These are phyloP conservation scores for Orcinus orca DNA, from an alignment of 2,113 vertebrate genomes.

Conservation along the genomic window DNA sequence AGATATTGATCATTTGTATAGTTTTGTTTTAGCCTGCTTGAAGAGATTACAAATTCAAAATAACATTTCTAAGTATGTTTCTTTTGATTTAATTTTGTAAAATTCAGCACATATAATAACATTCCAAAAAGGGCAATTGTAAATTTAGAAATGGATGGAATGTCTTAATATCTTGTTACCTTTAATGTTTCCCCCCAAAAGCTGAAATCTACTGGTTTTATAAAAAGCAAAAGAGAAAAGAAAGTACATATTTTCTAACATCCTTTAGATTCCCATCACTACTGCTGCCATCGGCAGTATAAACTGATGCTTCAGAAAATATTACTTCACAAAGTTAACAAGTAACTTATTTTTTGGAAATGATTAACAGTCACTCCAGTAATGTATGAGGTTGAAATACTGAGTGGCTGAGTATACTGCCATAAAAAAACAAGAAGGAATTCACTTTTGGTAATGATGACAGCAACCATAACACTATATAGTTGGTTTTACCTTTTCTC, in stretches of 20 bases:
- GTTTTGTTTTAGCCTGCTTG: constrained; percentile 26
- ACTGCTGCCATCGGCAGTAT: background rate
- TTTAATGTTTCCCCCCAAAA: background rate
- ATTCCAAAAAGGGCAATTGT: background rate
- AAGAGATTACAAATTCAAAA: constrained; percentile 29
- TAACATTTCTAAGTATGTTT: constrained; percentile 9
- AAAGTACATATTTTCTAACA: background rate
- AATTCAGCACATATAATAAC: constrained; percentile 3
- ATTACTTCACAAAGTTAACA: constrained; percentile 41
- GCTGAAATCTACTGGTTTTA: constrained; percentile 6
- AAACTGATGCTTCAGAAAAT: constrained; percentile 36
- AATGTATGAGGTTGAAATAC: background rate
- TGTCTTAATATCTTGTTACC: background rate
- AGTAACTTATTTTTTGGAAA: constrained; percentile 42
- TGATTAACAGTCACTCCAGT: constrained; percentile 12
- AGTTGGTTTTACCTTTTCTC: constrained; percentile 2
- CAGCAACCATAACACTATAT: background rate
- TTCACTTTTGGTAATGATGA: background rate
- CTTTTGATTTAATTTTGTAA: constrained; percentile 37
- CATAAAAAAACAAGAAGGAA: background rate
- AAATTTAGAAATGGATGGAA: background rate
- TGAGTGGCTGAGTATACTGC: background rate
- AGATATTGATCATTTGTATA: background rate
- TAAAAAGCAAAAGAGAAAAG: background rate
- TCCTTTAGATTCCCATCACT: background rate